A percentile compares a stretch with the other conserved stretches of the same genome.
phyloP scores from a whole-genome alignment of 2,113 vertebrate species.

The Emydura subglobosa region DNA sequence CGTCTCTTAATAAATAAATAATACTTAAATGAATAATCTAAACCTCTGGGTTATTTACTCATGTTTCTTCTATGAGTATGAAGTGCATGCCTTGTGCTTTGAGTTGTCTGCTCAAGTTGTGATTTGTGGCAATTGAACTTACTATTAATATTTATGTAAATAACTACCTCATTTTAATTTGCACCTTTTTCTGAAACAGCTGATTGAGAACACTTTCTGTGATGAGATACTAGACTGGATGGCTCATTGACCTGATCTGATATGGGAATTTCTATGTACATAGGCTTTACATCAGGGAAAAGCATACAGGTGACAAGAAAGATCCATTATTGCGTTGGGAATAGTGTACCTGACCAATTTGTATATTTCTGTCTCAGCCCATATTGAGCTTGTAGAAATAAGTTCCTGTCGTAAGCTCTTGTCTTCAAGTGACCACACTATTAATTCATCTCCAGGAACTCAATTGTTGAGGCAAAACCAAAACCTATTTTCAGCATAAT shows the following conservation, averaged over 20 bases:
- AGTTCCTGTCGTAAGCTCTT: background rate
- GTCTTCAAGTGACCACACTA: background rate
- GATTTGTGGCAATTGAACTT: background rate
- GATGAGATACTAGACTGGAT: background rate
- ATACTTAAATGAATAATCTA: background rate
- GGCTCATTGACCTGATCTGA: background rate
- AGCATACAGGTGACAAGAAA: background rate
- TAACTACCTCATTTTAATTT: background rate
- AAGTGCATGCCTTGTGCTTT: accelerated
- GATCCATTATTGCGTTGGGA: background rate
- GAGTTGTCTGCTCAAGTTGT: background rate
- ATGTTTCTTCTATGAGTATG: background rate
- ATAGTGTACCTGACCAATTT: background rate
- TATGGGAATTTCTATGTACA: background rate
- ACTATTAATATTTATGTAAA: background rate
- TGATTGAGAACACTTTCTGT: background rate
- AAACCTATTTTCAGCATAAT: slow-evolving; percentile 5
- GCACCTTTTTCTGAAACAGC: background rate
- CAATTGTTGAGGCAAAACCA: slow-evolving; percentile 15
- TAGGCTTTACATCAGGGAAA: background rate
- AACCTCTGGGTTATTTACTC: background rate
- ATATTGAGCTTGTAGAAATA: background rate
- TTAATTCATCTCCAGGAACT: slow-evolving; percentile 36
- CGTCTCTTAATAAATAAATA: background rate
- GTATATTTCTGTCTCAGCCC: slow-evolving; percentile 9